These are phyloP conservation scores for Leptopilina boulardi DNA, from an alignment of 1,140 invertebrate species.

Conservation along the genomic window DNA sequence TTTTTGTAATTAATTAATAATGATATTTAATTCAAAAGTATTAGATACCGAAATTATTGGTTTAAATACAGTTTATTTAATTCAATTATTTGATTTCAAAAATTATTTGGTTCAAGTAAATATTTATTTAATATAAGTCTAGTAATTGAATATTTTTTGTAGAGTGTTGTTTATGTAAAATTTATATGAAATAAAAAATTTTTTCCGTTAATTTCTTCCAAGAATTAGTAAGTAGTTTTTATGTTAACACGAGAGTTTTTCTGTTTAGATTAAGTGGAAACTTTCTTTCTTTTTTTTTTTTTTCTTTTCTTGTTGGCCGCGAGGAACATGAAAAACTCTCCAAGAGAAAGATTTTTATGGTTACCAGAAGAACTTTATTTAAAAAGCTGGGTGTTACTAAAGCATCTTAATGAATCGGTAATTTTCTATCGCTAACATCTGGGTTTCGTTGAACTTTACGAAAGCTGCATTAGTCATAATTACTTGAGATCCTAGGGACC, in stretches of 20 bases:
- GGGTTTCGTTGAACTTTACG: slow-evolving; percentile 31
- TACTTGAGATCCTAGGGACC: slow-evolving; percentile 25
- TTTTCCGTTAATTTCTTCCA: neutral
- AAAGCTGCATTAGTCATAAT: slow-evolving; percentile 47
- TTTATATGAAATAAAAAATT: too few relatives aligned
- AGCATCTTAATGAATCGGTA: slow-evolving; percentile 26
- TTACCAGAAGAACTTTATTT: neutral
- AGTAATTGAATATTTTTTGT: too few relatives aligned
- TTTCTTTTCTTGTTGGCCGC: neutral
- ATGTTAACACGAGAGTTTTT: neutral
- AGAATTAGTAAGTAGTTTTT: neutral
- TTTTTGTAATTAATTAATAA: too few relatives aligned
- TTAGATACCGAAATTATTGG: too few relatives aligned
- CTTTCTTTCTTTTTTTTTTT: neutral
- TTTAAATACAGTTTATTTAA: too few relatives aligned
- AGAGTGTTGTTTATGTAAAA: too few relatives aligned
- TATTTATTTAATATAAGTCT: too few relatives aligned
- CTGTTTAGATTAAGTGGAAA: neutral
- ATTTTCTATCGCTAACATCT: slow-evolving; percentile 13
- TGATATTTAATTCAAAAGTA: too few relatives aligned
- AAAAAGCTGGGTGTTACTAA: neutral
- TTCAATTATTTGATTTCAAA: too few relatives aligned
- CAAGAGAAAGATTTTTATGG: neutral
- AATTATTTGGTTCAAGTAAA: too few relatives aligned
- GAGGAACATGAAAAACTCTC: neutral